Conservation (phyloP, 2,888 invertebrate genomes). For the Tholera decimalis region DNA sequence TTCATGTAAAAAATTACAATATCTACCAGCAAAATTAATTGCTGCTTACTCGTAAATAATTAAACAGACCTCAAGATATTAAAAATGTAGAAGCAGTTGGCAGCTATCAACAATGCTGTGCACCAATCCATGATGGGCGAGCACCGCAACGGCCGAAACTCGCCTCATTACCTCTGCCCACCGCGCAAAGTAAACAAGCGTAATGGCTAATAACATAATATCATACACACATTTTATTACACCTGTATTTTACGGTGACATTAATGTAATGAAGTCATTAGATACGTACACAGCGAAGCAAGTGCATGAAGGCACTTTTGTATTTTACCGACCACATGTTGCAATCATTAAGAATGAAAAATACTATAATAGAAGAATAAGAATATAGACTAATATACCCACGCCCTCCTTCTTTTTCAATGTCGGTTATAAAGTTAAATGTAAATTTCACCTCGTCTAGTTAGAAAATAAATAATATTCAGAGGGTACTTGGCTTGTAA, state of each 20-base stretch:
- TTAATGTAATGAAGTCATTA: slow-evolving; percentile 41
- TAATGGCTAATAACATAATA: slow-evolving; percentile 55
- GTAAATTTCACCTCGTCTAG: no score
- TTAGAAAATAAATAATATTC: no score
- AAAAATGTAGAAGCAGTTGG: not conserved
- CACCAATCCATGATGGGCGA: slow-evolving; percentile 25
- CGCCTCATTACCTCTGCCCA: slow-evolving; percentile 60
- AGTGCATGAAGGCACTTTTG: not conserved
- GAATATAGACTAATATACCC: no score
- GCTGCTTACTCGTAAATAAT: not conserved
- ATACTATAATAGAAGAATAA: no score
- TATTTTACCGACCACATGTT: slow-evolving; percentile 9
- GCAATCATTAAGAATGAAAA: not conserved
- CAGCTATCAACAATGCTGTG: slow-evolving; percentile 9
- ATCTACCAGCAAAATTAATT: not conserved
- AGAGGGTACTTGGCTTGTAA: no score
- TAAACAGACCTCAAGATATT: not conserved
- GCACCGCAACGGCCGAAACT: slow-evolving; percentile 39
- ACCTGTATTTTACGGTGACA: slow-evolving; percentile 41
- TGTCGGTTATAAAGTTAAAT: no score
- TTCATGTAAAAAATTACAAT: no score
- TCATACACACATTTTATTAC: slow-evolving; percentile 56
- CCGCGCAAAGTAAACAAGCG: slow-evolving; percentile 48
- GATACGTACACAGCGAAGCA: not conserved
- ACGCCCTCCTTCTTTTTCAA: no score